Percentiles rank a stretch among this genome's conserved stretches.
These are phyloP conservation scores for Pteria penguin DNA, from an alignment of 2,888 invertebrate genomes.

Conservation along the genomic window DNA sequence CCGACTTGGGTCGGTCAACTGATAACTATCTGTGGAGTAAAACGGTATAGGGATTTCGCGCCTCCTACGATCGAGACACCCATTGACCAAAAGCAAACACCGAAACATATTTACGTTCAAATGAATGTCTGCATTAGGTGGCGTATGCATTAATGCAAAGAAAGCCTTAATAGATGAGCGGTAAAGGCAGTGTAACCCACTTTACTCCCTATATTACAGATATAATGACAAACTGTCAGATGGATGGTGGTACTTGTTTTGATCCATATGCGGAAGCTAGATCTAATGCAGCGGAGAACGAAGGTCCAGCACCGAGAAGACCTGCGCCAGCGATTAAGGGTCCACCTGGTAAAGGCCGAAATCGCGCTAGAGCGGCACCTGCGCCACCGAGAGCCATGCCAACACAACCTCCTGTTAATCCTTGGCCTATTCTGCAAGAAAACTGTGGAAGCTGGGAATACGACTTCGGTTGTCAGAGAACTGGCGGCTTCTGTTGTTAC, in stretches of 20 bases:
- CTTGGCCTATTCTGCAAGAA: slow-evolving; percentile 8
- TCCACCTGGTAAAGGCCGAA: neutral
- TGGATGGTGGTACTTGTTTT: slow-evolving; percentile 28
- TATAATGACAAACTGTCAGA: slow-evolving; percentile 25
- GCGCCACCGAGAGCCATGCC: neutral
- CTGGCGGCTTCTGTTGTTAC: slow-evolving; percentile 24
- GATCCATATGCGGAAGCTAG: slow-evolving; percentile 8
- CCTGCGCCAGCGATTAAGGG: neutral
- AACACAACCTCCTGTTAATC: neutral
- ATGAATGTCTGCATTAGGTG: no score
- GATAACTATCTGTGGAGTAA: no score
- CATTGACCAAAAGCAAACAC: no score
- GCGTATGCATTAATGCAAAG: no score
- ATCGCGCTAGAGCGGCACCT: neutral
- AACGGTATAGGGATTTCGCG: no score
- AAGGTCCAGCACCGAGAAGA: neutral
- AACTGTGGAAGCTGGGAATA: slow-evolving; percentile 19
- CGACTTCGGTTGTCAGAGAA: slow-evolving; percentile 22
- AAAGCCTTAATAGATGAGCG: no score
- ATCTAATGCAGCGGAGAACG: neutral
- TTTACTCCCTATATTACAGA: slow-evolving; percentile 11
- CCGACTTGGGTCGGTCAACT: no score
- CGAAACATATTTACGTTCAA: no score
- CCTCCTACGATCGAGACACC: no score
- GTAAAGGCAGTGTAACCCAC: no score